These are phyloP conservation scores for Regulus satrapa DNA, from an alignment of 2,113 vertebrate species.

Conservation along the genomic window DNA sequence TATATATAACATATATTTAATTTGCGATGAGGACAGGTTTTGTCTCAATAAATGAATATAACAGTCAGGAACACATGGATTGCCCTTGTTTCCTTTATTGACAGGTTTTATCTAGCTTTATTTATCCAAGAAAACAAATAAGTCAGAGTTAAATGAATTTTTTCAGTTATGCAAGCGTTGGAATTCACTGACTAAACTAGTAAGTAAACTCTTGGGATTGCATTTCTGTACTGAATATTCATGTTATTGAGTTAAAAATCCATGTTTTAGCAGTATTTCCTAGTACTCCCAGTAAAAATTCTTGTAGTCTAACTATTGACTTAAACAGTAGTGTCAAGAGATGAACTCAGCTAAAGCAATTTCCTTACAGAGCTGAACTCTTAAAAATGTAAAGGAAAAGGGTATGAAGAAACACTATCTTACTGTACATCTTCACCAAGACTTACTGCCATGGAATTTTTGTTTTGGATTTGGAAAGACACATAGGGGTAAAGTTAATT, in stretches of 20 bases:
- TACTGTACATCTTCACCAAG: neutral
- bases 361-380: neutral
- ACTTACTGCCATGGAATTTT: neutral
- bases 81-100: neutral
- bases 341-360: neutral
- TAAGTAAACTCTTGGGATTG: neutral
- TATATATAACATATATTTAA: fast-evolving
- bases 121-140: neutral
- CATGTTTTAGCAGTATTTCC: neutral
- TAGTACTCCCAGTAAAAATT: neutral
- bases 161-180: neutral
- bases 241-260: neutral
- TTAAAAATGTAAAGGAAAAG: neutral
- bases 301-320: neutral
- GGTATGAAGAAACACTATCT: neutral
- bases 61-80: neutral
- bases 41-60: neutral
- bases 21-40: neutral
- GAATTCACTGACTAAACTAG: neutral
- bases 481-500: neutral
- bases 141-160: neutral
- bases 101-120: neutral
- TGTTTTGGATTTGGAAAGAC: neutral
- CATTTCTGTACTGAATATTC: neutral
- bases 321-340: neutral